Conservation (phyloP, 2,888 invertebrate genomes). For the Pteria penguin region DNA sequence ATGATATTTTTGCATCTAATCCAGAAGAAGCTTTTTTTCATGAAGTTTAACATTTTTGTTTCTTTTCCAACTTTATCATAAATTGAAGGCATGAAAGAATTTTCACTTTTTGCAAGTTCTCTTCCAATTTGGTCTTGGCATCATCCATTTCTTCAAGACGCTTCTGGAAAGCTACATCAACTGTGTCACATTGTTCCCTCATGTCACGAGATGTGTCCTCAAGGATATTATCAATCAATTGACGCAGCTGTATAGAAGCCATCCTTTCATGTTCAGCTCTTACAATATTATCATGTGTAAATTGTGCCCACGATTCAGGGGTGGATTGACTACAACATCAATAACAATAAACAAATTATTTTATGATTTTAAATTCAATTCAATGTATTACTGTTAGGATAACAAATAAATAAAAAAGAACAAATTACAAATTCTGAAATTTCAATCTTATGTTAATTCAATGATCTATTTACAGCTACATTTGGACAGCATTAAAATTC, state of each 20-base stretch:
- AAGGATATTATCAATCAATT: constrained; percentile 87
- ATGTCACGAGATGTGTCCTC: constrained; percentile 89
- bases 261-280: constrained; percentile 88
- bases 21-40: no score
- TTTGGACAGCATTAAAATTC: no score
- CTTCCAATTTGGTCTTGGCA: constrained; percentile 83
- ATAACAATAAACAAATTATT: no score
- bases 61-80: no score
- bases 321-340: constrained; percentile 86
- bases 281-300: constrained; percentile 88
- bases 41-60: no score
- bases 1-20: no score
- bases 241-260: constrained; percentile 86
- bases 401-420: no score
- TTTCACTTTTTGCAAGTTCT: constrained; percentile 84
- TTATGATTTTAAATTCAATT: no score
- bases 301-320: constrained; percentile 91
- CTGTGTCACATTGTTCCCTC: constrained; percentile 89
- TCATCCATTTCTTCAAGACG: constrained; percentile 85
- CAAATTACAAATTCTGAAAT: no score
- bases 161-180: constrained; percentile 88
- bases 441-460: no score
- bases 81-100: background rate
- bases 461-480: no score
- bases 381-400: no score